Evolutionary conservation across 1,140 invertebrate species (phyloP), one percentile per base, ranked within the genome.

Genomic region (Helicoverpa zea): DNA sequence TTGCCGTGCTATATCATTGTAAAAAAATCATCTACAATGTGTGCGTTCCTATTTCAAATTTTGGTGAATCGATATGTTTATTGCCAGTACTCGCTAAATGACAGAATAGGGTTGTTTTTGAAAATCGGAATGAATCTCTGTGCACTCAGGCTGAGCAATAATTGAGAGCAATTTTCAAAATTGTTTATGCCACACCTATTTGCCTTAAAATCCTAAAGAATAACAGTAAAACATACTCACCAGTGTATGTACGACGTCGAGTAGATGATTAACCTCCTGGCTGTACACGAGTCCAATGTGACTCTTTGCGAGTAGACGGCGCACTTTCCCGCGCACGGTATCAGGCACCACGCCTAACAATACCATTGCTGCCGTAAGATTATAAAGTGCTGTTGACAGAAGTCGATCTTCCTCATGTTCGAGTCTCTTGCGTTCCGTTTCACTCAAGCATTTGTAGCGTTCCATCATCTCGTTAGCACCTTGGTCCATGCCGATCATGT

Each of bases 401-500:
- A 99, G 95, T 82, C 99, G 96, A 93, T 99, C 99, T 92, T 99
- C 99, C 90, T 99, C 99, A 82, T 99, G 98, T 89, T 99, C 99
- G 30, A 99, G 94, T 4, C 99, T 96, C 95, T 99, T 99, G 51
- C 98, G 96, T 90, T 99, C 99, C 9, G 97, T 98, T 64, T 99
- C 98, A 90, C 98, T 98, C 47, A 99, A 95, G 79, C 97, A 97
- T 88, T 98, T 99, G 91, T 99, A 99, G 84, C 99, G 97, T 90
- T 99, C 99, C 98, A 99, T 99, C 99, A 99, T 99, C 95, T 99
- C 99, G 47, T 98, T 97, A 4, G 99, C 98, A 66, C 99, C 99
- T 95, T 99, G 99, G 95, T 99, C 99, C 99, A 99, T 99, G 74
- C 99, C 99, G 82, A 99, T 98, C 96, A 99, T 98, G 91, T 99